These are phyloP conservation scores for Chaetops frenatus DNA, from an alignment of 2,113 vertebrate species.

Conservation along the genomic window DNA sequence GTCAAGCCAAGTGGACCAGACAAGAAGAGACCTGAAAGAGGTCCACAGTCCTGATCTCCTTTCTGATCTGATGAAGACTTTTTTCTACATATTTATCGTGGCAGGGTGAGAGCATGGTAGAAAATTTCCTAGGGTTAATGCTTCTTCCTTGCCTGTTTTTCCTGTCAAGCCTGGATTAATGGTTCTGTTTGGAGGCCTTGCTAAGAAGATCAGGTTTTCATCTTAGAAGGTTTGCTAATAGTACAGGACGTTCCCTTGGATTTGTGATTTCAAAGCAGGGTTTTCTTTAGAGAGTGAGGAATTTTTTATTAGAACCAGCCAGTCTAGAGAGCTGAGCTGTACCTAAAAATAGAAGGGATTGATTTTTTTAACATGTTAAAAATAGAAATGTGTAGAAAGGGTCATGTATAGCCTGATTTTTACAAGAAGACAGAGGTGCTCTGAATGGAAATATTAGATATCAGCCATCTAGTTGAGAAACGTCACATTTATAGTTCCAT, in stretches of 20 bases:
- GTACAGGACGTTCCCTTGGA: slow-evolving; percentile 12
- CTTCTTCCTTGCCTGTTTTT: neutral
- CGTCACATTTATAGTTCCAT: neutral
- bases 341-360: slow-evolving; percentile 65
- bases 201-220: slow-evolving; percentile 47
- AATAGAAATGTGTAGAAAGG: slow-evolving; percentile 60
- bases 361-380: slow-evolving; percentile 59
- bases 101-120: neutral
- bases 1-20: neutral
- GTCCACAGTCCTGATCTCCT: neutral
- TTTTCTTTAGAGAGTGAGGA: slow-evolving; percentile 49
- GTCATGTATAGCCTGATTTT: slow-evolving; percentile 38
- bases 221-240: slow-evolving; percentile 13
- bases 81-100: neutral
- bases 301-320: slow-evolving; percentile 63
- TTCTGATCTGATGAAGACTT: neutral
- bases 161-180: neutral
- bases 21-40: neutral
- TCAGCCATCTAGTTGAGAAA: neutral
- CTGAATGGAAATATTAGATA: slow-evolving; percentile 28
- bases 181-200: slow-evolving; percentile 25
- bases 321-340: slow-evolving; percentile 42
- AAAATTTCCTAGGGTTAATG: neutral
- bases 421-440: slow-evolving; percentile 17
- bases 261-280: slow-evolving; percentile 30